Evolutionary conservation across 2,797 vertebrate genomes (phyloP).

Genomic region (Tamandua tetradactyla): DNA sequence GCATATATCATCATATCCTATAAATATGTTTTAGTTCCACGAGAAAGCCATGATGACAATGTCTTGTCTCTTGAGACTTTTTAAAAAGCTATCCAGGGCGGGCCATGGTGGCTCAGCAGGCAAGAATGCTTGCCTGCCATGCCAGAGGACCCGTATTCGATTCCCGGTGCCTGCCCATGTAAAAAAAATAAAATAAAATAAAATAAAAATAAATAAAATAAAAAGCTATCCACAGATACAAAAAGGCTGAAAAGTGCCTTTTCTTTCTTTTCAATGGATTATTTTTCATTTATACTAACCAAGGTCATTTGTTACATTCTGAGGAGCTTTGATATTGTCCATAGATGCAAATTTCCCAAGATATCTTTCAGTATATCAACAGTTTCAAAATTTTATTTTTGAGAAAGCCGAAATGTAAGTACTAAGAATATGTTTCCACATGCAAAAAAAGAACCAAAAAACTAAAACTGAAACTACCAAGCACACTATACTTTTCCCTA

Average conservation of each 20-base stretch:
- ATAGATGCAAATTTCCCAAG: background rate
- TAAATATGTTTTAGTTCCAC: background rate
- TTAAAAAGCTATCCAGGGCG: constrained; percentile 41
- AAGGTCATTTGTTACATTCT: background rate
- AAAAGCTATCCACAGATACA: background rate
- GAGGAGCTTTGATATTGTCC: background rate
- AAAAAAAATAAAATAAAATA: no score
- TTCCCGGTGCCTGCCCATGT: no score
- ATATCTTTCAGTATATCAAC: constrained; percentile 34
- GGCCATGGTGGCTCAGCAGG: no score
- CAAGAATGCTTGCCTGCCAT: no score
- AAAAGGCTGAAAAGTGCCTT: background rate
- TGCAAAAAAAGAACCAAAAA: background rate
- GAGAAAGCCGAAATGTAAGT: background rate
- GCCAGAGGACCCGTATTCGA: no score
- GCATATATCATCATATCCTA: constrained; percentile 45
- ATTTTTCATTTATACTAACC: background rate
- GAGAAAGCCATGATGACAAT: constrained; percentile 51
- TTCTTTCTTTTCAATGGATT: background rate
- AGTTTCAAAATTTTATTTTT: background rate
- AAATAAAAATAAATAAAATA: no score
- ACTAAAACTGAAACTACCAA: background rate
- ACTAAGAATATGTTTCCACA: background rate
- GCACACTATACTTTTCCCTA: background rate
- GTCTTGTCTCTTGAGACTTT: background rate